Evolutionary conservation across 2,113 vertebrate species (phyloP), one percentile per base, ranked within the genome.

Genomic region (Lepidothrix coronata): DNA sequence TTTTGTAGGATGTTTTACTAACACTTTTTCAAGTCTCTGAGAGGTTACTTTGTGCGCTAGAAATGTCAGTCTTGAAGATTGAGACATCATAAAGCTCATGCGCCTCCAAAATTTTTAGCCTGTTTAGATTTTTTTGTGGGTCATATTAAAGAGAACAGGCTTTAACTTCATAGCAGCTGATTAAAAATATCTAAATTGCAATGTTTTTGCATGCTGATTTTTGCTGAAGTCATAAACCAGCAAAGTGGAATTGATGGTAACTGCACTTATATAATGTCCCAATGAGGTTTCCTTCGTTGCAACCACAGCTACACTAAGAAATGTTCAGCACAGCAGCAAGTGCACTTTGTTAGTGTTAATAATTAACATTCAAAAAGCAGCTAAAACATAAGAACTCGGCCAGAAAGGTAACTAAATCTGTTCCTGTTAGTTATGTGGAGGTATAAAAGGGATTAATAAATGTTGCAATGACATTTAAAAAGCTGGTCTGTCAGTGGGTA

Each of bases 1-100:
- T 88, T 82, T 75, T 89, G 39, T 85, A 44, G 63, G 59, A 62
- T 94, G 77, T 86, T 91, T 95, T 93, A 31, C 70, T 87, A 65
- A 74, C 59, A 19, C 13, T 89, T 89, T 89, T 89, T 54, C 44
- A 74, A 61, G 37, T 82, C 39, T 85, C 49, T 75, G 49, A 68
- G 85, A 67, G 41, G 57, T 85, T 91, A 43, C 63, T 89, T 88
- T 43, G 48, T 91, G 75, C 78, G 17, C 41, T 85, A 44, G 85
- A 90, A 95, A 90, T 88, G 71, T 44, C 61, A 58, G 35, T 72
- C 55, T 88, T 31, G 25, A 87, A 80, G 63, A 71, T 13, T n/a
- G 67, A 66, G 63, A 61, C 39, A 51, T 52, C 49, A 17, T 68
- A 81, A 73, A 88, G 35, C 17, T 88, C 27, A 51, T 8, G 1